Conservation (phyloP, 2,888 invertebrate genomes). For the Caenorhabditis zanzibari region DNA sequence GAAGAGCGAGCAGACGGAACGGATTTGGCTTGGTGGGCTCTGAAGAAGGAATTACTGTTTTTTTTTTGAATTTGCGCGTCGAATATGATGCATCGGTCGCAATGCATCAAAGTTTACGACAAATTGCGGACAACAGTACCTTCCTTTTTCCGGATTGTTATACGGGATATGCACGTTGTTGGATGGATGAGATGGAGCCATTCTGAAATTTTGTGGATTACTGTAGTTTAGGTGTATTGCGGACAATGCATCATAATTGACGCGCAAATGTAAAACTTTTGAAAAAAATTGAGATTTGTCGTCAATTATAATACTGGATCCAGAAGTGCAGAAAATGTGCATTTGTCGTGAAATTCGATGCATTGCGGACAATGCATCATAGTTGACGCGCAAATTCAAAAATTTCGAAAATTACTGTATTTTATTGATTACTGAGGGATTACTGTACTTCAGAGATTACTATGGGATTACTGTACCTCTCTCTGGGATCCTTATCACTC, state of each 20-base stretch:
- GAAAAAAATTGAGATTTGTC: too few relatives aligned
- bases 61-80: neutral
- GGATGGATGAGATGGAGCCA: neutral
- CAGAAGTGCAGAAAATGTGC: too few relatives aligned
- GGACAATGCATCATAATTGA: too few relatives aligned
- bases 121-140: neutral
- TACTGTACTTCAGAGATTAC: neutral
- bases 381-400: too few relatives aligned
- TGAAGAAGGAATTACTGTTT: neutral
- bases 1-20: conserved; percentile 9
- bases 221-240: too few relatives aligned
- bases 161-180: conserved; percentile 5
- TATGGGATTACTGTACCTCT: conserved; percentile 1
- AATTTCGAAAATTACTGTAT: too few relatives aligned
- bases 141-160: conserved; percentile 12
- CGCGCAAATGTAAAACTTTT: too few relatives aligned
- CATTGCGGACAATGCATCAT: too few relatives aligned
- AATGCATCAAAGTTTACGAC: neutral
- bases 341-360: too few relatives aligned
- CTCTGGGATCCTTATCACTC: conserved; percentile 10
- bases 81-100: too few relatives aligned
- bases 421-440: neutral
- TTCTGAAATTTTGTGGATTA: too few relatives aligned
- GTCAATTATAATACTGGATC: too few relatives aligned
- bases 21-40: conserved; percentile 8